A percentile compares a stretch with the other conserved stretches of the same genome.
These are phyloP conservation scores for Rhynchotus rufescens DNA, from an alignment of 2,797 vertebrate genomes.

Conservation along the genomic window DNA sequence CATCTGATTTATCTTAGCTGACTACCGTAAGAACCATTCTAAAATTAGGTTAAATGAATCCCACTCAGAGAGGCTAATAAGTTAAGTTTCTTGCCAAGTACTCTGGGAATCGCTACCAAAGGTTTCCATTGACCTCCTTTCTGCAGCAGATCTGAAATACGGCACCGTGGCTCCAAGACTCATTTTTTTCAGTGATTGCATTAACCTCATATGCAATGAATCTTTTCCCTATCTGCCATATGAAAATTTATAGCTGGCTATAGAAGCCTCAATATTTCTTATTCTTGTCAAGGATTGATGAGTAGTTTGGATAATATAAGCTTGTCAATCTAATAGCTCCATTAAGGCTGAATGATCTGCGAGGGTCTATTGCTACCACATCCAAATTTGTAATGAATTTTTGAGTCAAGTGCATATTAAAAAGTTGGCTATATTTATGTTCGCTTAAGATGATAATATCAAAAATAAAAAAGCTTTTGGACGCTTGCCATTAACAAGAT, in stretches of 20 bases:
- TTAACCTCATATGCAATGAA: constrained; percentile 33
- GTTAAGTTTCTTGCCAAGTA: neutral
- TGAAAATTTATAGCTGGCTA: constrained; percentile 20
- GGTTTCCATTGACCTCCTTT: constrained; percentile 10
- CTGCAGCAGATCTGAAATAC: neutral
- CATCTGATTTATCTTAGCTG: neutral
- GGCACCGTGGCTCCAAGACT: neutral
- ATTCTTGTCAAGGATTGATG: constrained; percentile 12
- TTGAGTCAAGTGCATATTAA: neutral
- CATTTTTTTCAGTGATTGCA: neutral
- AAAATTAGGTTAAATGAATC: neutral
- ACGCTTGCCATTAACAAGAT: neutral
- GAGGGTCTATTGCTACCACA: neutral
- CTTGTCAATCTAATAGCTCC: neutral
- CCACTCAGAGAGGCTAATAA: neutral
- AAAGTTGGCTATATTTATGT: neutral
- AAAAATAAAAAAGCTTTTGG: neutral
- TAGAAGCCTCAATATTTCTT: constrained; percentile 37
- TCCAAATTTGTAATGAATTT: neutral
- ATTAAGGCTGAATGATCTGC: neutral
- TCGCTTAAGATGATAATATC: neutral
- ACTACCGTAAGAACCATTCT: neutral
- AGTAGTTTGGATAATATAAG: constrained; percentile 37
- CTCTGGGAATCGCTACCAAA: neutral
- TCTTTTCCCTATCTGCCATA: neutral